phyloP scores from a whole-genome alignment of 2,888 invertebrate species.

The Allacma fusca region DNA sequence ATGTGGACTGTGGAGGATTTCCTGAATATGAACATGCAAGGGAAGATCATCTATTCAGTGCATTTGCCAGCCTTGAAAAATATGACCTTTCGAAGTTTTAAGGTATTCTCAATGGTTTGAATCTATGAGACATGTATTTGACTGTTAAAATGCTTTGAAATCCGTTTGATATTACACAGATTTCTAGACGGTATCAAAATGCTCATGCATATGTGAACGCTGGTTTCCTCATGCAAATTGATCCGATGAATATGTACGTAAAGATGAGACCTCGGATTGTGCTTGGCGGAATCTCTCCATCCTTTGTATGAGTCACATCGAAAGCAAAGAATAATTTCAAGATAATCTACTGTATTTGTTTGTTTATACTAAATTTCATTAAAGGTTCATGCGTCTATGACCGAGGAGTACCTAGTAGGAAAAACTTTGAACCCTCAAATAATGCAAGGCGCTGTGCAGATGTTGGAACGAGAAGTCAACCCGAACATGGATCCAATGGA shows the following conservation, averaged over 20 bases:
- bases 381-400: conserved; percentile 44
- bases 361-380: neutral
- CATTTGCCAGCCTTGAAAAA: conserved; percentile 69
- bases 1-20: conserved; percentile 65
- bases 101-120: conserved; percentile 66
- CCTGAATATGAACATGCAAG: conserved; percentile 71
- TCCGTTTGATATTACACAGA: conserved; percentile 65
- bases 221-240: conserved; percentile 73
- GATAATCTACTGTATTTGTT: too few species aligned
- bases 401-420: conserved; percentile 42
- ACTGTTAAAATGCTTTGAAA: neutral
- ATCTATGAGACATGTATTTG: neutral
- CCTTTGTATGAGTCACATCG: too few species aligned
- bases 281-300: conserved; percentile 64
- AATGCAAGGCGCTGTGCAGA: conserved; percentile 68
- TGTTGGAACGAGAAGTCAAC: conserved; percentile 70
- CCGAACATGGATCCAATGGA: conserved; percentile 75
- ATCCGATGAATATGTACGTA: conserved; percentile 66
- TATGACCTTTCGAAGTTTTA: conserved; percentile 71
- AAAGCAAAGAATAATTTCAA: too few species aligned
- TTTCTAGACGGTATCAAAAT: conserved; percentile 79
- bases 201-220: conserved; percentile 81
- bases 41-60: conserved; percentile 69
- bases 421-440: conserved; percentile 64
- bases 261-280: conserved; percentile 63